A percentile compares a stretch with the other conserved stretches of the same genome.
phyloP scores from a whole-genome alignment of 1,140 invertebrate species.

The Polyergus mexicanus region DNA sequence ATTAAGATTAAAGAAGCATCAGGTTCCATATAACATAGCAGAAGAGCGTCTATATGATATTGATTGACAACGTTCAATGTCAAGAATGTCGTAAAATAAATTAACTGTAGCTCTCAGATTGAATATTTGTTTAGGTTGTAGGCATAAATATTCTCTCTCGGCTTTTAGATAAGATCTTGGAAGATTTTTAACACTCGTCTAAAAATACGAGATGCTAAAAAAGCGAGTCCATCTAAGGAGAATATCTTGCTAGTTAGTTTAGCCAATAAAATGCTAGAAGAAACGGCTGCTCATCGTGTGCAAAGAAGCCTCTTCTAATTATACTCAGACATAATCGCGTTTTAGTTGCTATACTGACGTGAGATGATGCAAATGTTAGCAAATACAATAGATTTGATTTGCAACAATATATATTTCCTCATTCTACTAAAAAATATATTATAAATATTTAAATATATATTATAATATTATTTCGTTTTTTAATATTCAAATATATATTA shows the following conservation, averaged over 20 bases:
- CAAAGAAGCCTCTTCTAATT: background rate
- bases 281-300: background rate
- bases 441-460: too few species aligned
- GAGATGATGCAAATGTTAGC: background rate
- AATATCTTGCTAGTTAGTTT: conserved; percentile 1
- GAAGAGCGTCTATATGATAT: background rate
- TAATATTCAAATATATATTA: background rate
- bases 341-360: background rate
- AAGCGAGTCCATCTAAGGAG: background rate
- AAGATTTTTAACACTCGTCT: background rate
- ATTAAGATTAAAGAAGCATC: background rate
- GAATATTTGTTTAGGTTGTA: conserved; percentile 16
- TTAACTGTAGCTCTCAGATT: conserved; percentile 2
- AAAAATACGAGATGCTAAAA: conserved; percentile 35
- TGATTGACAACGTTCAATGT: background rate
- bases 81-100: conserved; percentile 52
- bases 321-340: background rate
- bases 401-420: background rate
- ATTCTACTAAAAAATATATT: background rate
- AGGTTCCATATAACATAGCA: background rate
- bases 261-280: background rate
- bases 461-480: too few species aligned
- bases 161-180: background rate
- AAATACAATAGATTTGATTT: conserved; percentile 3
- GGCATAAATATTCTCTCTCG: conserved; percentile 9